Evolutionary conservation across 2,797 vertebrate species (phyloP), one percentile per base, ranked within the genome.

Genomic region (Heliangelus exortis): DNA sequence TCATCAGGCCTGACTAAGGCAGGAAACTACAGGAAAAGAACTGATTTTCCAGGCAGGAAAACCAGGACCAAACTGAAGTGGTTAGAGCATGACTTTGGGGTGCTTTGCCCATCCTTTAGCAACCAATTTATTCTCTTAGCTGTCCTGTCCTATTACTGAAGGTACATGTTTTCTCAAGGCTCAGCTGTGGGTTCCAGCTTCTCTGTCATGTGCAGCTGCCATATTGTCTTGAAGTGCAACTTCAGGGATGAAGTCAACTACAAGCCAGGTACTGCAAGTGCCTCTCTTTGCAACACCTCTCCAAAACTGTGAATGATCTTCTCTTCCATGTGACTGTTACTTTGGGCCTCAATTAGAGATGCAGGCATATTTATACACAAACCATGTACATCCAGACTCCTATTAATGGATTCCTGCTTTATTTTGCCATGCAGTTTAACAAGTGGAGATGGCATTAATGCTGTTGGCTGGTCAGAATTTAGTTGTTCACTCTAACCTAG

Each of bases 1-100:
- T 87, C 93, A 92, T 95, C 81, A 69, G 63, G 61, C 74, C 48
- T 84, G 66, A 53, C 69, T 84, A 62, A 93, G 75, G 69, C 62
- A 94, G 66, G 89, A 89, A 84, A 48, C 84, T 72, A 25, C 58
- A 43, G 48, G 39, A 75, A 41, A 75, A 83, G 61, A 41, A 61
- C 84, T 78, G 75, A 74, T 89, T 94, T 89, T 93, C 54, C 43
- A 22, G 73, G 26, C 59, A 67, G 78, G 10, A 90, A 79, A 67
- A 86, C 36, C 15, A 50, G 65, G 71, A 84, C n/a, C 22, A 63
- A 74, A 10, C 15, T 84, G 65, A 93, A 84, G 65, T 25, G 13
- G n/a, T 59, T 79, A 59, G 11, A 80, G 39, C 16, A 34, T 0
- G 26, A 51, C 80, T 85, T 85, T 10, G 39, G 36, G 20, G 11